Evolutionary conservation across 2,888 invertebrate species (phyloP), one percentile per base, ranked within the genome.

Genomic region (Eupithecia subfuscata): DNA sequence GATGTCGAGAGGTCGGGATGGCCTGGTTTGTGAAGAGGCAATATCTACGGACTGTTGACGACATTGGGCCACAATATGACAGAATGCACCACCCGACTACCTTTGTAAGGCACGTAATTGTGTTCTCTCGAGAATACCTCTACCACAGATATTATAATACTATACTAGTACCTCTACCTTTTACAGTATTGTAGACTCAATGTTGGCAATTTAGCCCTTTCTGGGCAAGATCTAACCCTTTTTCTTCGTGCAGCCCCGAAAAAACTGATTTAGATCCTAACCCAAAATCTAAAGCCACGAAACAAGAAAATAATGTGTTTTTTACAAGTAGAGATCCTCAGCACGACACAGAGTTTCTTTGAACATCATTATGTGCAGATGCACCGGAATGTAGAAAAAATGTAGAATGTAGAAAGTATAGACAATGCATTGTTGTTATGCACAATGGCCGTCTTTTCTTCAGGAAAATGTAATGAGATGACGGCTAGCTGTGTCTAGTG

Each of bases 391-490:
- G 60, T 40, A 56, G 16, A 71, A 0, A 5, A 37, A 7, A 37
- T 12, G 11, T 71, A 43, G 16, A 30, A 30, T 30, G 30, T 30
- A 30, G 45, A 8, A 45, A 14, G 16, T n/a, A 60, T 60, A 60
- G 25, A 70, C 60, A 60, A 5, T 34, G 48, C 60, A 25, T 60
- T 60, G 45, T 63, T 63, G 0, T 16, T 60, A 56, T 14, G 22
- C 71, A 73, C 76, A 78, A 71, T 70, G 63, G 76, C 25, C 48
- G 69, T 60, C 65, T 68, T 67, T 69, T 68, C 60, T 67, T 74
- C 70, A 72, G 71, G 75, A 79, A 78, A 74, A 67, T 67, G 60
- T 64, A 71, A 68, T 73, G 71, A 73, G 65, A 52, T 71, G 56
- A 43, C 18, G 75, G 64, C 72, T 60, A 22, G 60, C 11, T 45